phyloP scores from a whole-genome alignment of 1,140 invertebrate species.

The Euborellia annulipes region DNA sequence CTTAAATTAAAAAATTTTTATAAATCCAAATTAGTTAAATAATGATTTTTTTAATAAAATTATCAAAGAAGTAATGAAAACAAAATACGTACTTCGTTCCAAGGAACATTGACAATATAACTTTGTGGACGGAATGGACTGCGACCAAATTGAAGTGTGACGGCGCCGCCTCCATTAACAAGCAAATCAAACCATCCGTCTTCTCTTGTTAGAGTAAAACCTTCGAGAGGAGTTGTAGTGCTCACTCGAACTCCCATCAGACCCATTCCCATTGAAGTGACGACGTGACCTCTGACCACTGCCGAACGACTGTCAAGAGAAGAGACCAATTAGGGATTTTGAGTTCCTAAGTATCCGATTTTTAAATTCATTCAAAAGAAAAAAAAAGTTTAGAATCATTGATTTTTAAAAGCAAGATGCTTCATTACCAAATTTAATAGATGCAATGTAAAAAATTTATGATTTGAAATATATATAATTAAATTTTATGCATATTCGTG shows the following conservation, averaged over 20 bases:
- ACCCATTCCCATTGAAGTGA: conserved; percentile 77
- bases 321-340: conserved; percentile 8
- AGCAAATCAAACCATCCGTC: conserved; percentile 92
- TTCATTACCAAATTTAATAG: no score
- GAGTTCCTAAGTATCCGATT: no score
- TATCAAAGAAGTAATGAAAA: no score
- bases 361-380: no score
- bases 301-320: conserved; percentile 68
- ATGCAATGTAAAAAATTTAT: no score
- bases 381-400: no score
- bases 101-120: conserved; percentile 86
- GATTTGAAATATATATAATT: no score
- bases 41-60: no score
- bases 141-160: conserved; percentile 84
- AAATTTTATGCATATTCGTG: no score
- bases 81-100: conserved; percentile 78
- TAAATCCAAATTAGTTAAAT: no score
- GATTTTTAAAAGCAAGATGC: no score
- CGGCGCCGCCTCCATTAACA: conserved; percentile 91
- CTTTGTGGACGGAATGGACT: conserved; percentile 78
- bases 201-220: conserved; percentile 82
- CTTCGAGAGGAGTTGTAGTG: conserved; percentile 74
- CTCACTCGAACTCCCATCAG: conserved; percentile 88
- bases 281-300: conserved; percentile 84
- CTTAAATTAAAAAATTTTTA: conserved; percentile 29